Percentiles rank a stretch among this genome's conserved stretches.
Conservation (phyloP, 2,113 vertebrate genomes). For the Phalacrocorax carbo region DNA sequence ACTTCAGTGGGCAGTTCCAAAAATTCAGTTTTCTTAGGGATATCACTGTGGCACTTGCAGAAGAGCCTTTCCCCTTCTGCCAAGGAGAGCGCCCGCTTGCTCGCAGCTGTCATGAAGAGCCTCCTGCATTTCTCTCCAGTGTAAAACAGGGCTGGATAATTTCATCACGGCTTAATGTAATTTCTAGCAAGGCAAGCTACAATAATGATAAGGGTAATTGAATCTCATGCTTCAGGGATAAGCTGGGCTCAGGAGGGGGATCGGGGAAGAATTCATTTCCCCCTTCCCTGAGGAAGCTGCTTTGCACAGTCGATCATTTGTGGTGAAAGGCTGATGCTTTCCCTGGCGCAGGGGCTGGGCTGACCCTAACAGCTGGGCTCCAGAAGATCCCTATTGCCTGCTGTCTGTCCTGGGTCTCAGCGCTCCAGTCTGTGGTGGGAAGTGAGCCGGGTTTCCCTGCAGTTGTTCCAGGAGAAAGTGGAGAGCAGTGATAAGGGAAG, state of each 20-base stretch:
- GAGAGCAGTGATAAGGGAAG: not conserved
- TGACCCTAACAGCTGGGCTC: not conserved
- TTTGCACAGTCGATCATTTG: not conserved
- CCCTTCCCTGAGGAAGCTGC: not conserved
- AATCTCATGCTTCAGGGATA: slow-evolving; percentile 57
- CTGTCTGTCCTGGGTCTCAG: not conserved
- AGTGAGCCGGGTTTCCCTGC: not conserved
- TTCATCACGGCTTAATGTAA: slow-evolving; percentile 53
- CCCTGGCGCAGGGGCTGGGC: not conserved
- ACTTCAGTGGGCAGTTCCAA: no score
- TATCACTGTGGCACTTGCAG: not conserved
- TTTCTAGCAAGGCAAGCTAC: slow-evolving; percentile 37
- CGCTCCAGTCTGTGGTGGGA: not conserved
- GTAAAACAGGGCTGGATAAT: slow-evolving; percentile 43
- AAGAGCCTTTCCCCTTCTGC: not conserved
- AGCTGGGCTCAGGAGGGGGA: slow-evolving; percentile 32
- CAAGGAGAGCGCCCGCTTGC: not conserved
- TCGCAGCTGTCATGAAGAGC: not conserved
- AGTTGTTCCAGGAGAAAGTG: not conserved
- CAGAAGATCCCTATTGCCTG: not conserved
- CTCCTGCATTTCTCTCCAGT: not conserved
- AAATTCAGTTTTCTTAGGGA: no score
- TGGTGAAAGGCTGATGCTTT: not conserved
- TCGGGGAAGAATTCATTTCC: slow-evolving; percentile 15
- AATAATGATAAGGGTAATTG: slow-evolving; percentile 65